Conservation (phyloP, 2,797 vertebrate species). For the Sebastes nivosus region DNA sequence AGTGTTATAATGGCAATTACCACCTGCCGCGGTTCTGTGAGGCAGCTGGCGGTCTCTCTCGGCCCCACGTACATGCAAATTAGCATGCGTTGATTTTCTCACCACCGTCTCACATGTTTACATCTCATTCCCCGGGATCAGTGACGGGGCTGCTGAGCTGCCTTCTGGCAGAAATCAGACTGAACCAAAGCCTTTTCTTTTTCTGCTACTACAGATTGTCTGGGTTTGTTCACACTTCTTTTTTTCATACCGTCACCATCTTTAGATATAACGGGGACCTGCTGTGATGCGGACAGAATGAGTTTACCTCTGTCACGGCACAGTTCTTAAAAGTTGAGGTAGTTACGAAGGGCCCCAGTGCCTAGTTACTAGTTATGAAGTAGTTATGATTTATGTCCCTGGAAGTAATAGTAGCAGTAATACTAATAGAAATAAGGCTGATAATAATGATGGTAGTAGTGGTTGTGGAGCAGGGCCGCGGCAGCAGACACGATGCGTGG, state of each 20-base stretch:
- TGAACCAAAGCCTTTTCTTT: not conserved
- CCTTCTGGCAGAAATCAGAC: not conserved
- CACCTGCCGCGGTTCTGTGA: constrained; percentile 41
- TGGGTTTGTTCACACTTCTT: not conserved
- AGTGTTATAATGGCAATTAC: constrained; percentile 59
- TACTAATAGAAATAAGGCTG: too few relatives aligned
- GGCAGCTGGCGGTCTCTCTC: constrained; percentile 43
- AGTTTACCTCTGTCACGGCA: constrained; percentile 1
- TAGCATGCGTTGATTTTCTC: not conserved
- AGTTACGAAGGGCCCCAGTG: too few relatives aligned
- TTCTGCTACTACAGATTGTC: not conserved
- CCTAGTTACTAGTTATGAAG: too few relatives aligned
- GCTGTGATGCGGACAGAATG: not conserved
- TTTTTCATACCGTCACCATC: not conserved
- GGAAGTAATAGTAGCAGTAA: too few relatives aligned
- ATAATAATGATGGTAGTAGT: too few relatives aligned
- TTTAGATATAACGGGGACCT: constrained; percentile 2
- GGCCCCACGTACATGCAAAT: constrained; percentile 1
- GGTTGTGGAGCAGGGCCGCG: too few relatives aligned
- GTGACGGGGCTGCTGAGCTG: not conserved
- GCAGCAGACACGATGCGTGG: too few relatives aligned
- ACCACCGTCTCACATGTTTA: not conserved
- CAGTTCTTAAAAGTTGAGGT: too few relatives aligned
- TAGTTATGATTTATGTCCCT: not conserved
- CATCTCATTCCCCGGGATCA: constrained; percentile 19